Base-by-base conservation (phyloP, 2,888 invertebrate genomes). In the Belgica antarctica region DNA sequence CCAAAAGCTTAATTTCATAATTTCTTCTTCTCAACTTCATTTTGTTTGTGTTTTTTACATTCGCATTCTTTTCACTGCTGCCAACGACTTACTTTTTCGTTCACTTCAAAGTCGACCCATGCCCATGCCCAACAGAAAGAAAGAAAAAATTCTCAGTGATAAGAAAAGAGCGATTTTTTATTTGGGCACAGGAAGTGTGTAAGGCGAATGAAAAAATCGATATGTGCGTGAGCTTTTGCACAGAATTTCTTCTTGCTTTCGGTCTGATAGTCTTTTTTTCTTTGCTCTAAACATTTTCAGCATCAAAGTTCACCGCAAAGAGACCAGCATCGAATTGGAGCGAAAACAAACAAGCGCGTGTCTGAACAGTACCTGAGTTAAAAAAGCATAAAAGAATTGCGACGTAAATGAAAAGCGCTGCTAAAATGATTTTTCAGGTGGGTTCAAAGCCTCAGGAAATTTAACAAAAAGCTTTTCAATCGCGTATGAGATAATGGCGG, bases 141-240 rank as follows among this genome's bases (percentile, higher is more conserved):
- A 41, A 12, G 34, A 12, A 41, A 41, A 41, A 12, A n/a, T 41
- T 41, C n/a, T 15, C 2, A 4, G n/a, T n/a, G 5, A n/a, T 41
- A 10, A 41, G n/a, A 3, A 41, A 10, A 41, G 41, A 41, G 41
- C 5, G n/a, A n/a, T n/a, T n/a, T n/a, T n/a, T n/a, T n/a, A n/a
- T n/a, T n/a, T n/a, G n/a, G 41, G 41, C 31, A 31, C 10, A 4
- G 31, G 10, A 41, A 41, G 15, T 41, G 41, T 41, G 12, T 41
- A 41, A 41, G 41, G 8, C 41, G 10, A 41, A 31, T 31, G 31
- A 41, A 41, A 41, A 41, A 41, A 41, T 41, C 41, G 41, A 41
- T 41, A n/a, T n/a, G 41, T n/a, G 41, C 15, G 41, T 41, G 41
- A 41, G 41, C n/a, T n/a, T n/a, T n/a, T n/a, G n/a, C n/a, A n/a